phyloP scores from a whole-genome alignment of 2,888 invertebrate species.

The Drosophila subquinaria region DNA sequence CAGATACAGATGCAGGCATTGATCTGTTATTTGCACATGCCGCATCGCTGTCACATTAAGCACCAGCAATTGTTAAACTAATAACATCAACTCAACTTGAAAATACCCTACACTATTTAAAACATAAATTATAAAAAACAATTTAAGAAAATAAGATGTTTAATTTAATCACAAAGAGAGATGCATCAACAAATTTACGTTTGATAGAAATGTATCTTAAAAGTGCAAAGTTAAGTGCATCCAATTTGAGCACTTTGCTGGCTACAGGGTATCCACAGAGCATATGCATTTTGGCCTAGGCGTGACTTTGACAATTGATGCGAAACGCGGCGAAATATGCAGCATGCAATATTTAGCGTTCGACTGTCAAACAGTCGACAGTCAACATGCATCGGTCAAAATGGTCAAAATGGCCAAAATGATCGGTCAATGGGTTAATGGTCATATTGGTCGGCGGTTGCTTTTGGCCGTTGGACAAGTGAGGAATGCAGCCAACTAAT shows the following conservation, averaged over 20 bases:
- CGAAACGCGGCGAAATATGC: constrained; percentile 26
- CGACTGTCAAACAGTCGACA: neutral
- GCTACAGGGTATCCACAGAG: neutral
- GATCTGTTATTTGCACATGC: constrained; percentile 55
- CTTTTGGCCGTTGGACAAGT: constrained; percentile 15
- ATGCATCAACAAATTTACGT: neutral
- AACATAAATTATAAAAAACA: neutral
- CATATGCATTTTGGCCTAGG: neutral
- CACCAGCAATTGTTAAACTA: neutral
- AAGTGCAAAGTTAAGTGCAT: neutral
- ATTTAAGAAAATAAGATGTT: neutral
- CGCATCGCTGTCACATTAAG: constrained; percentile 39
- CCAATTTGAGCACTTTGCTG: neutral
- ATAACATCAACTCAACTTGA: neutral
- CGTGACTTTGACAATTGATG: constrained; percentile 37
- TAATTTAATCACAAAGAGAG: neutral
- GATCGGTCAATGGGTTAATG: constrained; percentile 4
- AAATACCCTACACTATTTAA: constrained; percentile 1
- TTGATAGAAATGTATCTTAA: neutral
- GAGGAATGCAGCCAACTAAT: constrained; percentile 42
- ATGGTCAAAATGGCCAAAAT: constrained; percentile 1
- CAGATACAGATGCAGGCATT: constrained; percentile 2
- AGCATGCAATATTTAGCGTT: constrained; percentile 1
- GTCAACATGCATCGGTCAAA: constrained; percentile 13
- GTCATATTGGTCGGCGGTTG: constrained; percentile 12